phyloP scores from a whole-genome alignment of 2,888 invertebrate genomes.

The Gonocerus acuteangulatus region DNA sequence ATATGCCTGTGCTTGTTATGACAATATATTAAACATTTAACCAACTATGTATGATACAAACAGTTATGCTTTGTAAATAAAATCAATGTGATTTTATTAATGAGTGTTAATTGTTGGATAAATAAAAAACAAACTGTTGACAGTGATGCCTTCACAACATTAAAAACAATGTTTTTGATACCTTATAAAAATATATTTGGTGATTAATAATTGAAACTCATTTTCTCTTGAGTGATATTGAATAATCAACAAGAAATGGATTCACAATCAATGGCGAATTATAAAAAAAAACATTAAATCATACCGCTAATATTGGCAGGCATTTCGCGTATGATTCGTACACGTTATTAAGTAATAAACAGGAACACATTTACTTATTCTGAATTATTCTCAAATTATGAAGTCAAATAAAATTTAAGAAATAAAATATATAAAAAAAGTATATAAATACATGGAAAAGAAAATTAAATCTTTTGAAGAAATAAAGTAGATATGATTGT shows the following conservation, averaged over 20 bases:
- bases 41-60: neutral
- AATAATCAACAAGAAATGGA: neutral
- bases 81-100: too few species aligned
- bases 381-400: neutral
- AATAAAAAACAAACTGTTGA: neutral
- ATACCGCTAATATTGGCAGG: neutral
- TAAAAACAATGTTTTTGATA: slow-evolving; percentile 7
- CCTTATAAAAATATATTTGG: slow-evolving; percentile 19
- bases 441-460: neutral
- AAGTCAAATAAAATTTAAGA: neutral
- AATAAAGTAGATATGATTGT: neutral
- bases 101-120: neutral
- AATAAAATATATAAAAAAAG: neutral
- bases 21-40: neutral
- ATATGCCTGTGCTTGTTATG: neutral
- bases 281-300: neutral
- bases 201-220: slow-evolving; percentile 11
- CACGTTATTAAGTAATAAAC: neutral
- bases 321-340: neutral
- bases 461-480: neutral
- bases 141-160: neutral
- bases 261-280: neutral
- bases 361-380: slow-evolving; percentile 1
- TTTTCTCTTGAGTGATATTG: neutral
- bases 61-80: neutral